Conservation (phyloP, 1,140 invertebrate genomes). For the Cydia strobilella region DNA sequence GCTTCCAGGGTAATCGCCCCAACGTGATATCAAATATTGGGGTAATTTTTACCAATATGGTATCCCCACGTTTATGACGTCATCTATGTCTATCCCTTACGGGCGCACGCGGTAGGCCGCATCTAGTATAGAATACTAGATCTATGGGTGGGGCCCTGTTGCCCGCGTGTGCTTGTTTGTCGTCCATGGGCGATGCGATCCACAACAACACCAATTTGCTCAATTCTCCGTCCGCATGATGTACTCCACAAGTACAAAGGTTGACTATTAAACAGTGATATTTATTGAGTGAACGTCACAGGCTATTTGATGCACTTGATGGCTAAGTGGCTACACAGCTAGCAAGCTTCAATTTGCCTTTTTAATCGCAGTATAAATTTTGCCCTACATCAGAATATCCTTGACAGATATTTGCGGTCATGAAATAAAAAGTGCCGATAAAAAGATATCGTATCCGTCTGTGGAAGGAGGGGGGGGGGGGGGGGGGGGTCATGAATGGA, state of each 20-base stretch:
- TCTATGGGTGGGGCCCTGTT: too few relatives aligned
- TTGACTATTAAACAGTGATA: constrained; percentile 14
- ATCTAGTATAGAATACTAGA: too few relatives aligned
- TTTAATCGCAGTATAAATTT: background rate
- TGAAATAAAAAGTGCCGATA: constrained; percentile 24
- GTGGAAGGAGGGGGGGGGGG: background rate
- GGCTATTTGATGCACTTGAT: background rate
- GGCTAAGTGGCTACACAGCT: background rate
- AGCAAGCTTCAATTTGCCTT: background rate
- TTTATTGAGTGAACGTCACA: background rate
- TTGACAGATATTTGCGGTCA: constrained; percentile 3
- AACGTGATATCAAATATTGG: too few relatives aligned
- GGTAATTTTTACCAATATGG: too few relatives aligned
- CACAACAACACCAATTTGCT: constrained; percentile 23
- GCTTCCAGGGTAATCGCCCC: too few relatives aligned
- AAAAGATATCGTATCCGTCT: constrained; percentile 11
- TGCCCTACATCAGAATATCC: constrained; percentile 4
- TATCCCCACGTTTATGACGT: too few relatives aligned
- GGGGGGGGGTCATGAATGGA: background rate
- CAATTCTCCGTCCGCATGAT: constrained; percentile 13
- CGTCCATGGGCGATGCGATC: background rate
- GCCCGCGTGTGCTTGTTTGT: constrained; percentile 18
- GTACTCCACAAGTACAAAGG: constrained; percentile 9
- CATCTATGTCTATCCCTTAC: too few relatives aligned
- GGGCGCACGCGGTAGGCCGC: too few relatives aligned